These are phyloP conservation scores for Mionectes macconnelli DNA, from an alignment of 2,113 vertebrate species.

Conservation along the genomic window DNA sequence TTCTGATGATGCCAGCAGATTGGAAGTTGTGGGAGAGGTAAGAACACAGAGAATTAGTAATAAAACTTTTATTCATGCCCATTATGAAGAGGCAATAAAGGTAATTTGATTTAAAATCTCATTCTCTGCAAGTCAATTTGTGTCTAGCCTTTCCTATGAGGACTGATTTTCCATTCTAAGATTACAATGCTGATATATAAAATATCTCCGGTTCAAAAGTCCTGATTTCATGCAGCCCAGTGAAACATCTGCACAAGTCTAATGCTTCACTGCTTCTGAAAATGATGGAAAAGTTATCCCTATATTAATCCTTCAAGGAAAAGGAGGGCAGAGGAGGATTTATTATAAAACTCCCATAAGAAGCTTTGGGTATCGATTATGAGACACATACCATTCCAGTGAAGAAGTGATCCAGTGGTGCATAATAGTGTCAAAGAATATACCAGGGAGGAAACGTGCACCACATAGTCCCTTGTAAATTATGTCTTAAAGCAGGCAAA, in stretches of 20 bases:
- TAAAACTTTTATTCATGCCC: background rate
- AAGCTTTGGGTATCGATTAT: background rate
- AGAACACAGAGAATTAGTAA: background rate
- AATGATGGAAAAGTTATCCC: background rate
- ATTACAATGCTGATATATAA: background rate
- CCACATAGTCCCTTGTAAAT: background rate
- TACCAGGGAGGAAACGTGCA: background rate
- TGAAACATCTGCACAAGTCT: background rate
- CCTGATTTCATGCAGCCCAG: background rate
- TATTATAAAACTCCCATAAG: background rate
- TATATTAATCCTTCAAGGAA: background rate
- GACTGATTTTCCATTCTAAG: background rate
- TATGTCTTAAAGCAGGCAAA: background rate
- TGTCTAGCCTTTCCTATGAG: background rate
- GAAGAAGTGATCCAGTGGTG: background rate
- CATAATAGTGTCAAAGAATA: background rate
- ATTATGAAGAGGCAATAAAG: background rate
- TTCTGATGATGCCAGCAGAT: constrained; percentile 83
- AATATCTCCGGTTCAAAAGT: background rate
- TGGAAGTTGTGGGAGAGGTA: constrained; percentile 84
- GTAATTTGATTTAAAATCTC: background rate
- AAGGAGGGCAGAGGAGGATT: background rate
- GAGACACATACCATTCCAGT: background rate
- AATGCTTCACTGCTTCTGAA: background rate
- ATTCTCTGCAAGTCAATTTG: background rate